phyloP scores from a whole-genome alignment of 1,140 invertebrate genomes.

The Hyposmocoma kahamanoa region DNA sequence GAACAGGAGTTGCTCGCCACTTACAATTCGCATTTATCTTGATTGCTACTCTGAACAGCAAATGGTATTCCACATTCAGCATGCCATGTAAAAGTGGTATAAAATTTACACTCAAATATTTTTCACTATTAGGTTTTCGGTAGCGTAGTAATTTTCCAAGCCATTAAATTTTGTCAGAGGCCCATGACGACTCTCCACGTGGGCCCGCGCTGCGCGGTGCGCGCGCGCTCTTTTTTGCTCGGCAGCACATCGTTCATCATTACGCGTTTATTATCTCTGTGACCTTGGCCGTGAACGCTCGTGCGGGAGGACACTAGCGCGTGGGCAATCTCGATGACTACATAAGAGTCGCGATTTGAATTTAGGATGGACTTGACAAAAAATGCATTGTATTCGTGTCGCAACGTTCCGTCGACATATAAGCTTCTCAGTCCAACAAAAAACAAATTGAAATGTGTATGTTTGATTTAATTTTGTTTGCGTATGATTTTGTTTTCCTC shows the following conservation, averaged over 20 bases:
- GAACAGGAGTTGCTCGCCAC: conserved; percentile 10
- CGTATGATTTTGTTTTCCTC: too few species aligned
- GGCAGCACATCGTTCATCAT: conserved; percentile 52
- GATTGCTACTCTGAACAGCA: conserved; percentile 15
- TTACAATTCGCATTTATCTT: conserved; percentile 16
- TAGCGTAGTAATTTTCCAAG: conserved; percentile 51
- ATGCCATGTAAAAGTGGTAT: too few species aligned
- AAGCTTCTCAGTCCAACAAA: neutral
- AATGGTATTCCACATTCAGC: conserved; percentile 4
- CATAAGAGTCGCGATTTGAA: conserved; percentile 14
- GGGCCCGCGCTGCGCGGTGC: conserved; percentile 34
- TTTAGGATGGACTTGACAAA: conserved; percentile 24
- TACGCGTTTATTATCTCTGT: conserved; percentile 53
- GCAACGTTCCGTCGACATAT: neutral
- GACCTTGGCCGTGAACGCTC: conserved; percentile 68
- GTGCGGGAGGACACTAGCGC: conserved; percentile 33
- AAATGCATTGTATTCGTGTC: conserved; percentile 22
- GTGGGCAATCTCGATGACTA: conserved; percentile 26
- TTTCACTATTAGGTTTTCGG: conserved; percentile 22
- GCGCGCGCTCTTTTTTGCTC: conserved; percentile 41
- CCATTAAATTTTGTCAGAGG: conserved; percentile 53
- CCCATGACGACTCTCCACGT: conserved; percentile 50
- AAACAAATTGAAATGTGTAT: neutral
- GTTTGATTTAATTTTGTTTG: too few species aligned
- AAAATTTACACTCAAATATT: neutral